phyloP scores from a whole-genome alignment of 37 sponge, comb jelly and placozoan species.

The Aplysina aerophoba region DNA sequence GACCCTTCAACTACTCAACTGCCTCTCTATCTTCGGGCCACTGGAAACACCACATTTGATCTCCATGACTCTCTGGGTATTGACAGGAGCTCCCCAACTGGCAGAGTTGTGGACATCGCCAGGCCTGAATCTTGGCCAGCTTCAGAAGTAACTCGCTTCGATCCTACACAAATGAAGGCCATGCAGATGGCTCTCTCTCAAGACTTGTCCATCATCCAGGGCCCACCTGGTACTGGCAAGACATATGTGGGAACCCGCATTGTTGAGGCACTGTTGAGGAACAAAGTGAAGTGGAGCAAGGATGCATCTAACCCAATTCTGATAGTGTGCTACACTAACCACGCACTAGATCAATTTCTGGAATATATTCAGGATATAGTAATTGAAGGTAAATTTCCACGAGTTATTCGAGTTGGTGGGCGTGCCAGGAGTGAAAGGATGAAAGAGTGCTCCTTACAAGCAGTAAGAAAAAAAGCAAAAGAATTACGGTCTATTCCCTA shows the following conservation, averaged over 20 bases:
- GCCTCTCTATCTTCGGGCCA: constrained; percentile 40
- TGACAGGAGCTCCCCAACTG: too few species aligned
- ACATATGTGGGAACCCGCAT: constrained; percentile 86
- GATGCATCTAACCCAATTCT: constrained; percentile 42
- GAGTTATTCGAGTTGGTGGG: constrained; percentile 84
- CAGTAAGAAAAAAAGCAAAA: constrained; percentile 16
- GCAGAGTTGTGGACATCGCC: neutral
- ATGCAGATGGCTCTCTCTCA: constrained; percentile 71
- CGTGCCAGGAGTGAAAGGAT: constrained; percentile 74
- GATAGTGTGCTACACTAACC: constrained; percentile 59
- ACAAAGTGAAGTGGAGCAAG: constrained; percentile 59
- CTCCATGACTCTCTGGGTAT: neutral
- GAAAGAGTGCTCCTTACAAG: constrained; percentile 37
- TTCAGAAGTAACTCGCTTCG: constrained; percentile 35
- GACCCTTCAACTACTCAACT: neutral
- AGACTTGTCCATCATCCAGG: constrained; percentile 89
- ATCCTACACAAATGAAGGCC: constrained; percentile 77
- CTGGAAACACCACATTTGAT: neutral
- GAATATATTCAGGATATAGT: constrained; percentile 16
- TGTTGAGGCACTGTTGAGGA: constrained; percentile 56
- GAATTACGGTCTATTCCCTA: neutral
- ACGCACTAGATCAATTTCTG: constrained; percentile 71
- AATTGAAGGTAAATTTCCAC: neutral
- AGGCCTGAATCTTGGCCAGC: constrained; percentile 54
- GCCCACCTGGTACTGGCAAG: constrained; percentile 97